Evolutionary conservation across 2,797 vertebrate genomes (phyloP).

Genomic region (Muscicapa comitata): DNA sequence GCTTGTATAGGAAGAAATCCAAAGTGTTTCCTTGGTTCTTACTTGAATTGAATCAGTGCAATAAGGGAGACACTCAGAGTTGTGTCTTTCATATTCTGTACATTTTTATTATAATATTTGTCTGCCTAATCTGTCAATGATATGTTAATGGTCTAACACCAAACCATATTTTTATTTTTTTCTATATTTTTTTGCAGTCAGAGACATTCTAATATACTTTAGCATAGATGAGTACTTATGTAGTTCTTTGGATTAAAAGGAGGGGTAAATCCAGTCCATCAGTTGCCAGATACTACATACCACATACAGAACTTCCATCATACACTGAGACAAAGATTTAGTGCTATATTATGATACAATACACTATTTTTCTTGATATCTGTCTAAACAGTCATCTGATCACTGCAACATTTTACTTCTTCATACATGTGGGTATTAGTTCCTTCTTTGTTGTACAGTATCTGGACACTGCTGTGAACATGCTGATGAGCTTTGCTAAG

Average conservation of each 20-base stretch:
- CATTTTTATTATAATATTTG: neutral
- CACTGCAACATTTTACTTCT: neutral
- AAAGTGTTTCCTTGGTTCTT: neutral
- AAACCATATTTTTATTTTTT: neutral
- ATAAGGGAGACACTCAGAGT: neutral
- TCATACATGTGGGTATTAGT: neutral
- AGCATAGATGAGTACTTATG: neutral
- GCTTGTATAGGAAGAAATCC: neutral
- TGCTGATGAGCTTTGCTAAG: neutral
- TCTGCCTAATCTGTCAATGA: neutral
- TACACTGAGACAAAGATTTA: neutral
- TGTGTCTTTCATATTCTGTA: neutral
- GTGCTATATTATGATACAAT: neutral
- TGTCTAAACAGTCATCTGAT: neutral
- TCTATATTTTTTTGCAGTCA: neutral
- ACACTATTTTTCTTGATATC: neutral
- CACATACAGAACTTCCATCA: neutral
- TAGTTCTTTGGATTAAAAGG: neutral
- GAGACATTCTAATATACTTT: neutral
- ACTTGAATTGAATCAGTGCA: neutral
- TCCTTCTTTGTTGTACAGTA: neutral
- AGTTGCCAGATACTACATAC: neutral
- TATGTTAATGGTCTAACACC: neutral
- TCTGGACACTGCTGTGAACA: neutral
- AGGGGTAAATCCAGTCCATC: neutral